Evolutionary conservation across 2,888 invertebrate species (phyloP), one percentile per base, ranked within the genome.

Genomic region (Incurvaria masculella): DNA sequence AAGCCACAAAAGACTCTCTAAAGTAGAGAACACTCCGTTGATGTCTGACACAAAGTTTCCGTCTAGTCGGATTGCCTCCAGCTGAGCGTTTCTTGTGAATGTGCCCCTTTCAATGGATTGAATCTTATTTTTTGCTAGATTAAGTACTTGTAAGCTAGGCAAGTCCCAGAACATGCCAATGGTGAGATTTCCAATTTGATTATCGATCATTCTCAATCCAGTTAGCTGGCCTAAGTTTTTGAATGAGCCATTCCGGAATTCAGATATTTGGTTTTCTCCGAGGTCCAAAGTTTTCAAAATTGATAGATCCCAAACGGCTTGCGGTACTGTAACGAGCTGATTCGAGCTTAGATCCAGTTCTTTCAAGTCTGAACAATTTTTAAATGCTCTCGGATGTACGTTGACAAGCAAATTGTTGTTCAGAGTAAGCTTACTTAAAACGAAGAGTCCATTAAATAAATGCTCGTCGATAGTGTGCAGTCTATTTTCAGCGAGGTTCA

Each of bases 331-430:
- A 51, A 83, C 75, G 55, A 95, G 76, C 59, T 90, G 88, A 74
- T 95, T 95, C 20, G 91, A 91, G 67, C 92, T 92, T 51, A 95
- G 73, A 68, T 94, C 94, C 46, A 95, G 75, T 65, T 94, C 94
- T 71, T 93, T 93, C 42, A 94, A 76, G 60, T 91, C 89, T 2
- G 89, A 90, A 64, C 90, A 94, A 67, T 94, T 94, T 63, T 89
- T 88, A 61, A 94, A 93, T 16, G 93, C 89, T 64, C 88, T 85
- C 38, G 84, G 73, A 64, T 93, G 90, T 53, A 93, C 84, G 61
- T 82, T 87, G 56, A 87, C 85, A 50, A 94, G 85, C 57, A 89
- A 79, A 74, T 94, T 94, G 62, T 92, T 91, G 64, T 92, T 92
- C 27, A 94, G 78, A 42, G 91, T 92, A 49, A 94, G 79, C 66